phyloP scores from a whole-genome alignment of 2,797 vertebrate genomes.

The Myiotriccus ornatus region DNA sequence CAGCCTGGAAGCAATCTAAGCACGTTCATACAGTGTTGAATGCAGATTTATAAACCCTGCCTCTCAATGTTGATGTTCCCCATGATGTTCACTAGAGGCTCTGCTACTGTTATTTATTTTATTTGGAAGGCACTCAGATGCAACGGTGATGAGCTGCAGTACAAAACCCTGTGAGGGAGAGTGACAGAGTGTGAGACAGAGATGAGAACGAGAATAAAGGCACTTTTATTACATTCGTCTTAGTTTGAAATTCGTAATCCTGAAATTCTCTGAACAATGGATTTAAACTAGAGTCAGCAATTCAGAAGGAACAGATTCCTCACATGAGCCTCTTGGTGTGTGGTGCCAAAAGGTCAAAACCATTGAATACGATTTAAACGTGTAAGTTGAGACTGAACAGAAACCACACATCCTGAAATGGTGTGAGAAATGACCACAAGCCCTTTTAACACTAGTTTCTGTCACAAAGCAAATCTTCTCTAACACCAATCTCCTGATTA shows the following conservation, averaged over 20 bases:
- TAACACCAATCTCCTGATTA: constrained; percentile 47
- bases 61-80: constrained; percentile 34
- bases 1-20: constrained; percentile 1
- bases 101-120: constrained; percentile 47
- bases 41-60: constrained; percentile 47
- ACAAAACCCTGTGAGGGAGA: constrained; percentile 42
- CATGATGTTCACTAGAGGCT: constrained; percentile 29
- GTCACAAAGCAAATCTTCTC: constrained; percentile 48
- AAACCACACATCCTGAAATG: constrained; percentile 61
- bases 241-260: constrained; percentile 65
- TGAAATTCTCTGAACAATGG: constrained; percentile 56
- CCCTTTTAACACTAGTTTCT: constrained; percentile 63
- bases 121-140: constrained; percentile 38
- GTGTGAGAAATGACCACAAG: constrained; percentile 69
- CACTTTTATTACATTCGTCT: not conserved
- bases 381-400: constrained; percentile 64
- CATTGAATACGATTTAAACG: constrained; percentile 72
- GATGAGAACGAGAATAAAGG: constrained; percentile 44
- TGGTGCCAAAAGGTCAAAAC: constrained; percentile 73
- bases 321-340: constrained; percentile 65
- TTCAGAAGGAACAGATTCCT: constrained; percentile 71
- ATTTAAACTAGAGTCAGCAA: constrained; percentile 70
- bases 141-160: constrained; percentile 9
- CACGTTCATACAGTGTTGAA: constrained; percentile 5
- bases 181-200: constrained; percentile 33